phyloP scores from a whole-genome alignment of 2,888 invertebrate genomes.

The Drosophila kanekoi region DNA sequence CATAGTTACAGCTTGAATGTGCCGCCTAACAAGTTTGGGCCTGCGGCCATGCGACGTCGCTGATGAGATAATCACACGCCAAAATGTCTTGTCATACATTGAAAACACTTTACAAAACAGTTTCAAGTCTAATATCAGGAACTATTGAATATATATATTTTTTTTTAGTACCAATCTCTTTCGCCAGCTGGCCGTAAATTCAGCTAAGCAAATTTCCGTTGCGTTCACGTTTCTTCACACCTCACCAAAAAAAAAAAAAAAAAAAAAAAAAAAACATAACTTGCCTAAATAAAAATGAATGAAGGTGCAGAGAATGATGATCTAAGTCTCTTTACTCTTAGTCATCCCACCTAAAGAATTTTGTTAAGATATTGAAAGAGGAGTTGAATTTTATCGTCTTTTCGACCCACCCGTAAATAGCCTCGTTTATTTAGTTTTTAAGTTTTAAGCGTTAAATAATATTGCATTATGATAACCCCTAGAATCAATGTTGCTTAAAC shows the following conservation, averaged over 20 bases:
- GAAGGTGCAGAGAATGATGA: neutral
- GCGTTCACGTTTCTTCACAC: conserved; percentile 32
- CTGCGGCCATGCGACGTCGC: conserved; percentile 39
- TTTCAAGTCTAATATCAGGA: conserved; percentile 16
- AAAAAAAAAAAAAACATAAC: conserved; percentile 8
- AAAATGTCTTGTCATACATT: conserved; percentile 69
- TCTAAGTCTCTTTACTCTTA: neutral
- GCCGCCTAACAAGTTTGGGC: conserved; percentile 47
- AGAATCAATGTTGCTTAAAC: no score
- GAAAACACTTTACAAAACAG: conserved; percentile 57
- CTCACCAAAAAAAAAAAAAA: conserved; percentile 22
- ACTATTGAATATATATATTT: neutral
- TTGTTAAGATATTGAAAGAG: neutral
- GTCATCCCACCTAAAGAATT: conserved; percentile 3
- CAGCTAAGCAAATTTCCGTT: conserved; percentile 39
- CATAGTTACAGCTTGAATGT: conserved; percentile 20
- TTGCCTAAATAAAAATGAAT: conserved; percentile 20
- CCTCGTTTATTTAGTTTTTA: no score
- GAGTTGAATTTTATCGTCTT: no score
- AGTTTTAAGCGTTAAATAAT: no score
- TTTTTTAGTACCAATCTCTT: neutral
- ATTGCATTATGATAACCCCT: no score
- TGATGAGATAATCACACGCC: conserved; percentile 75
- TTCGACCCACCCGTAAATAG: no score
- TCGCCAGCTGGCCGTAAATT: conserved; percentile 7